A percentile compares a stretch with the other conserved stretches of the same genome.
Conservation (phyloP, 2,113 vertebrate genomes). For the Takifugu bimaculatus region DNA sequence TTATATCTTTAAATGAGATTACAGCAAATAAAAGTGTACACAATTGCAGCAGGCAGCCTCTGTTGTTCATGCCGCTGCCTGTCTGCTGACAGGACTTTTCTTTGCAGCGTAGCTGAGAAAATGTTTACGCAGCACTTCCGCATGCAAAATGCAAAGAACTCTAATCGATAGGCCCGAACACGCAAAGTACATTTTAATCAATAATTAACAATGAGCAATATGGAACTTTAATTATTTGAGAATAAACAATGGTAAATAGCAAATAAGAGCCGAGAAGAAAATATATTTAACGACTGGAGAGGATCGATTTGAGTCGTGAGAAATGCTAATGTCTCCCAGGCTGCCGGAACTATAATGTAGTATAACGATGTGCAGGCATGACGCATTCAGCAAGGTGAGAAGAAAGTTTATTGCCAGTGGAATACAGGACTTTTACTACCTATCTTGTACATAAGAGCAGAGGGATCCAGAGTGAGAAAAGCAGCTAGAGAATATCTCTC, state of each 20-base stretch:
- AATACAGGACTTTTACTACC: slow-evolving; percentile 35
- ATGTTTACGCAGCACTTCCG: slow-evolving; percentile 37
- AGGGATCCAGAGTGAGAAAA: slow-evolving; percentile 40
- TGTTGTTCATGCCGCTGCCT: neutral
- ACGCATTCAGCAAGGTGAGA: slow-evolving; percentile 28
- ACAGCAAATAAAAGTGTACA: slow-evolving; percentile 5
- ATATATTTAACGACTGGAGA: slow-evolving; percentile 48
- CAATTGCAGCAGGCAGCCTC: slow-evolving; percentile 13
- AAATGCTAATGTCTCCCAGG: slow-evolving; percentile 36
- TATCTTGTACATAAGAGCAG: slow-evolving; percentile 33
- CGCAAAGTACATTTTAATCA: slow-evolving; percentile 49
- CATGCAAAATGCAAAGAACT: slow-evolving; percentile 17
- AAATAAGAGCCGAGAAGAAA: slow-evolving; percentile 47
- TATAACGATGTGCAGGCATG: slow-evolving; percentile 36
- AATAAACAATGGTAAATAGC: slow-evolving; percentile 60
- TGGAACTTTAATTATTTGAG: slow-evolving; percentile 57
- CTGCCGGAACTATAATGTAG: slow-evolving; percentile 29
- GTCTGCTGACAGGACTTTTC: slow-evolving; percentile 12
- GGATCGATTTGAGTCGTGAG: slow-evolving; percentile 54
- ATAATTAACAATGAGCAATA: slow-evolving; percentile 57
- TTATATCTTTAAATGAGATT: slow-evolving; percentile 24
- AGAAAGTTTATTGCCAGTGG: slow-evolving; percentile 31
- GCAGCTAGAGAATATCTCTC: slow-evolving; percentile 29
- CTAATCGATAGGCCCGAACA: slow-evolving; percentile 44
- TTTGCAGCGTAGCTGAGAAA: slow-evolving; percentile 31